Base-by-base conservation (phyloP, 2,888 invertebrate genomes). In the Agriotes lineatus region DNA sequence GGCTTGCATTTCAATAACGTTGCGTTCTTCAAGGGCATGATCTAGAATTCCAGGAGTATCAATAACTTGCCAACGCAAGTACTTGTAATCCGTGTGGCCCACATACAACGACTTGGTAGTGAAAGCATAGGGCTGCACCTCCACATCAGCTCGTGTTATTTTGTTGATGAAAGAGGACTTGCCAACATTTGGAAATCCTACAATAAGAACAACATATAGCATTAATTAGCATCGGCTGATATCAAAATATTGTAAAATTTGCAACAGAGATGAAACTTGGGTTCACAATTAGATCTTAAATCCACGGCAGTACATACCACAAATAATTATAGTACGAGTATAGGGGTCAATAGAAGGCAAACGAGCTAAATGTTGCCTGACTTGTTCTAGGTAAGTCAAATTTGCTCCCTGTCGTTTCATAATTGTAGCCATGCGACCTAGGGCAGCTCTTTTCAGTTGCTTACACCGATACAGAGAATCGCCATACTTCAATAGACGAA, bases 81-180 rank as follows among this genome's bases (percentile, higher is more conserved):
- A 99, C 84, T 97, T 97, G 85, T 99, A 98, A 84, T 99, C 99
- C 1, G 95, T 97, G 85, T 99, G 99, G 20, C 99, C 99, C 0
- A 99, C 98, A 82, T 97, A 99, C 69, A 99, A 85, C 25, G 98
- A 97, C 85, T 99, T 99, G 0, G 99, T 99, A 10, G 99, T 99
- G 84, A 99, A 99, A 0, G 99, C 99, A 82, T 99, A 99, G 0
- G 99, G 99, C 82, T 99, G 99, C 0, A 99, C 99, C 82, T 99
- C 99, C 0, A 99, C 99, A 84, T 99, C 99, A 0, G 99, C 99
- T 57, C 98, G 88, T 0, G 98, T 99, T 44, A 99, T 95, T 93
- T 98, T 97, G 83, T 99, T 99, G 77, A 99, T 97, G 80, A 99
- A 99, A 80, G 97, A 98, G 57, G 98, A 99, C 82, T 96, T 99